Evolutionary conservation across 2,888 invertebrate species (phyloP).

Genomic region (Drosophila pegasa): DNA sequence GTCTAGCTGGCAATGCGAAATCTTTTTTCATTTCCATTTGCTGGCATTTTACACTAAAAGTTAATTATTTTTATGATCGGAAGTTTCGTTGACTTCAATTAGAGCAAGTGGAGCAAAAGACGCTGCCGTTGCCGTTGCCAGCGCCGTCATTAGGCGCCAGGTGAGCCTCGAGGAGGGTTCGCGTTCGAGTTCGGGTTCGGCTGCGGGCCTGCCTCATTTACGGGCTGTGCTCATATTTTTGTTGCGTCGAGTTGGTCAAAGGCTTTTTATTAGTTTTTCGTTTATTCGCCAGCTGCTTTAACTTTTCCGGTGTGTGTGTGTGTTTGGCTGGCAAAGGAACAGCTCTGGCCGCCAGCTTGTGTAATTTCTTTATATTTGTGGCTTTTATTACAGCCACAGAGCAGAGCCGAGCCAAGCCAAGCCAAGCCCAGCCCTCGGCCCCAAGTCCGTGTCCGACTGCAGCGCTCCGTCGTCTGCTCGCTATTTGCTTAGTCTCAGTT

Average conservation of each 20-base stretch:
- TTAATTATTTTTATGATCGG: constrained; percentile 75
- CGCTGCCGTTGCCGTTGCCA: constrained; percentile 12
- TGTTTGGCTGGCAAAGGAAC: constrained; percentile 14
- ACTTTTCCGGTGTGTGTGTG: constrained; percentile 66
- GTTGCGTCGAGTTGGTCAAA: constrained; percentile 58
- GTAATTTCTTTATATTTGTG: constrained; percentile 82
- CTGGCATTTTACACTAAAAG: constrained; percentile 57
- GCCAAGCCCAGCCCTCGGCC: constrained; percentile 23
- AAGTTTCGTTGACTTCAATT: constrained; percentile 76
- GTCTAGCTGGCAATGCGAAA: constrained; percentile 15
- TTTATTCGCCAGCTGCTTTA: constrained; percentile 76
- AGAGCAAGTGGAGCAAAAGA: constrained; percentile 56
- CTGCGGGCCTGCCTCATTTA: constrained; percentile 29
- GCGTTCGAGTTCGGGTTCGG: not conserved
- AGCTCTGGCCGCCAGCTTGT: constrained; percentile 33
- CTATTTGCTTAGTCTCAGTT: constrained; percentile 43
- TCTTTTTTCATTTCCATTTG: constrained; percentile 29
- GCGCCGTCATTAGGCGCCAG: constrained; percentile 42
- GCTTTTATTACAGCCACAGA: constrained; percentile 62
- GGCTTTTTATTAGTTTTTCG: constrained; percentile 80
- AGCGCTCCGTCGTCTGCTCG: not conserved
- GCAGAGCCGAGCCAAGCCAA: no score
- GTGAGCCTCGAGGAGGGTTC: constrained; percentile 14
- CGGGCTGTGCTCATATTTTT: constrained; percentile 20
- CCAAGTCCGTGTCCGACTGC: not conserved